Percentiles rank a stretch among this genome's conserved stretches.
Conservation (phyloP, 2,797 vertebrate species). For the Syndactyla subalaris region DNA sequence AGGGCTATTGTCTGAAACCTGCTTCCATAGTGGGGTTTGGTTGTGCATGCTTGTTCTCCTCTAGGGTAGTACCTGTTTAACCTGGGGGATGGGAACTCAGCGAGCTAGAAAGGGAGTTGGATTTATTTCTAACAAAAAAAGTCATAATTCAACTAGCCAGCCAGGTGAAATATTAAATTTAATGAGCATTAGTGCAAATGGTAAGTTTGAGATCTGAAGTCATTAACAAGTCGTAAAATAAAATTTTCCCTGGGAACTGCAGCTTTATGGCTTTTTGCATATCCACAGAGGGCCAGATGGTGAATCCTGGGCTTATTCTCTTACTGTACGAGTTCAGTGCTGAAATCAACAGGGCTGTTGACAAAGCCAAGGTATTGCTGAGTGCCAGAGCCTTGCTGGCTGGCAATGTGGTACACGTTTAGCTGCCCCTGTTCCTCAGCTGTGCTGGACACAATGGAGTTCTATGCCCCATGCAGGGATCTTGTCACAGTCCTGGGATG, state of each 20-base stretch:
- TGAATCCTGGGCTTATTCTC: background rate
- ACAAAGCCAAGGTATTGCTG: background rate
- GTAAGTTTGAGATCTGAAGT: background rate
- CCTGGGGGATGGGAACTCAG: background rate
- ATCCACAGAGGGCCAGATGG: background rate
- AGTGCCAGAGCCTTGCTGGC: background rate
- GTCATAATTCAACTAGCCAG: background rate
- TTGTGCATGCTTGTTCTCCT: background rate
- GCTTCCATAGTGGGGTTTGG: background rate
- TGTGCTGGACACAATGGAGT: background rate
- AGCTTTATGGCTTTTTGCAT: slow-evolving; percentile 2
- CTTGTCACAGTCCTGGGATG: background rate
- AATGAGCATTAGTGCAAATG: background rate
- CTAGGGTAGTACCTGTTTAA: background rate
- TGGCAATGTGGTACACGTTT: background rate
- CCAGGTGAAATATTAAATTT: slow-evolving; percentile 18
- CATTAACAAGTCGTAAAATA: slow-evolving; percentile 19
- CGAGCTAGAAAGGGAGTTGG: background rate
- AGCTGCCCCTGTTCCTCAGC: background rate
- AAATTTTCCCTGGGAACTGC: background rate
- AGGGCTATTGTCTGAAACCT: background rate
- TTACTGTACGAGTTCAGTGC: background rate
- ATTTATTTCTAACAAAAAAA: background rate
- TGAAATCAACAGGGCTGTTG: background rate
- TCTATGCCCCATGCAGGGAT: background rate